Evolutionary conservation across 2,113 vertebrate genomes (phyloP).

Genomic region (Thinocorus orbignyianus): DNA sequence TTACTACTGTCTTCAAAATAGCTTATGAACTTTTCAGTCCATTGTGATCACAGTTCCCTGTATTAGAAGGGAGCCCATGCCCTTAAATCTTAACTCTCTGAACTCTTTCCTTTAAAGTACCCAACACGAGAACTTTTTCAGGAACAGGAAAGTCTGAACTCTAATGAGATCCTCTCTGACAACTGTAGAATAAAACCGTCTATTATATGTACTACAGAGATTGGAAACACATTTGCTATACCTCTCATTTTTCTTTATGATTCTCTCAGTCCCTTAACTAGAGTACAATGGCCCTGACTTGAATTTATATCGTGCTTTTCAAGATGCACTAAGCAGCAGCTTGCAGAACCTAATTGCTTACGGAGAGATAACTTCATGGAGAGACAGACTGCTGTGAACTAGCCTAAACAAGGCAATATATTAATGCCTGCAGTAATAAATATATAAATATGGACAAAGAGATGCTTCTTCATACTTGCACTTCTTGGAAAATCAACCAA

Average conservation of each 20-base stretch:
- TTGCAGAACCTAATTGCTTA: neutral
- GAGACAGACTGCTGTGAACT: neutral
- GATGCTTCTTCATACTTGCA: neutral
- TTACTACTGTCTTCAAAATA: slow-evolving; percentile 58
- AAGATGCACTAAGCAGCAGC: slow-evolving; percentile 35
- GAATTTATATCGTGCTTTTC: slow-evolving; percentile 48
- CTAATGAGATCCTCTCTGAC: slow-evolving; percentile 65
- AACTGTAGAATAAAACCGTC: slow-evolving; percentile 55
- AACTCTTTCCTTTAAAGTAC: slow-evolving; percentile 55
- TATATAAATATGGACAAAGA: neutral
- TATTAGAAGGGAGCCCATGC: slow-evolving; percentile 56
- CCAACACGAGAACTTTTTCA: slow-evolving; percentile 59
- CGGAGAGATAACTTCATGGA: slow-evolving; percentile 18
- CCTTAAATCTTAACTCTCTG: slow-evolving; percentile 65
- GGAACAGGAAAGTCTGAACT: slow-evolving; percentile 54
- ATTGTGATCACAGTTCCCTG: slow-evolving; percentile 58
- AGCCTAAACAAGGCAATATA: neutral
- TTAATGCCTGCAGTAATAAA: slow-evolving; percentile 13
- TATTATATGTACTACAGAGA: slow-evolving; percentile 58
- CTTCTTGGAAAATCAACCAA: neutral
- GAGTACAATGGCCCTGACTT: slow-evolving; percentile 46
- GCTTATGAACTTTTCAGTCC: slow-evolving; percentile 59
- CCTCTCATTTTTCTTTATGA: slow-evolving; percentile 46
- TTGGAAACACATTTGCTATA: slow-evolving; percentile 56
- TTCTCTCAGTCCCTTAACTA: slow-evolving; percentile 38